Base-by-base conservation (phyloP, 2,113 vertebrate genomes). In the Reinhardtius hippoglossoides region DNA sequence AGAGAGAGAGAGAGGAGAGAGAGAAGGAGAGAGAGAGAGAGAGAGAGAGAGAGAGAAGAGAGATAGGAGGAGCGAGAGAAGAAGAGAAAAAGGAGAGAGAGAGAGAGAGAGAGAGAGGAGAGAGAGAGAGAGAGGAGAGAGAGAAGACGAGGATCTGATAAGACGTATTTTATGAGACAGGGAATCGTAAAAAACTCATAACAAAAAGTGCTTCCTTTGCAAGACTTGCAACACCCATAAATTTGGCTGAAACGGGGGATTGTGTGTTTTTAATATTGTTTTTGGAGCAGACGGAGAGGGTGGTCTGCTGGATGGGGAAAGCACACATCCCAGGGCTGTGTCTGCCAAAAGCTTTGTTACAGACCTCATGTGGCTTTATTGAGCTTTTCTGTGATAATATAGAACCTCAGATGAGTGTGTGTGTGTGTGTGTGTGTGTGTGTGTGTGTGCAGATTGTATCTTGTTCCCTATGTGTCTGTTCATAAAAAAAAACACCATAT, bases 241-340 rank as follows among this genome's bases (percentile, higher is more conserved):
- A 89, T 80, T 60, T 73, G 72, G 35, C 66, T 52, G 13, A 72
- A 81, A 46, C 9, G 1, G 60, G 54, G 20, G 40, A 84, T 66
- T 63, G 83, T 74, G 76, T 88, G 85, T 81, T 88, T 88, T 88
- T 72, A 82, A 83, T 90, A 84, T 88, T 85, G 81, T 75, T 90
- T 78, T 87, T 90, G 88, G 89, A 85, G 64, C 35, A 64, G 46
- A 75, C 67, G 13, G 74, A 83, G 83, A 72, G 89, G 82, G 82
- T 81, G 86, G 81, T 90, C 83, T 74, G 52, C 66, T 69, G 81
- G 15, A 2, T 61, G 65, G 87, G 83, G 80, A 81, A 56, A 88
- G 64, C 46, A 18, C 46, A 50, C 14, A 46, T 1, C 84, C 75
- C 61, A 59, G 55, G 62, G 76, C 75, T 66, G 18, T 62, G 72